These are phyloP conservation scores for Electrona antarctica DNA, from an alignment of 2,113 vertebrate genomes.

Conservation along the genomic window DNA sequence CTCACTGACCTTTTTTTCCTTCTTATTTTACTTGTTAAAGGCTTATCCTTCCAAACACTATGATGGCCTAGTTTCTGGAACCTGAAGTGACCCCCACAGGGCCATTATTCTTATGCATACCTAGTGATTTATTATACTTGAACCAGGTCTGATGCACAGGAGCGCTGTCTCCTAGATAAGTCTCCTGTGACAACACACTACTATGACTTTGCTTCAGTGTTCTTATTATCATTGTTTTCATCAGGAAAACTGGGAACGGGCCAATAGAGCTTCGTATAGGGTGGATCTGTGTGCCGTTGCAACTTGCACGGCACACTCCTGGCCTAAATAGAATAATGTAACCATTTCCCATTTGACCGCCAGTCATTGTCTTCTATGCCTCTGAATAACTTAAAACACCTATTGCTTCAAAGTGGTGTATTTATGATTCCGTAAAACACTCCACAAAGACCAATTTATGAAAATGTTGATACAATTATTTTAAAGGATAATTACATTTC, in stretches of 20 bases:
- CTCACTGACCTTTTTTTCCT: no score
- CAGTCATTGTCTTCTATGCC: neutral
- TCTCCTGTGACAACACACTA: conserved; percentile 64
- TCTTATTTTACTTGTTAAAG: no score
- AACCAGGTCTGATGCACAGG: conserved; percentile 49
- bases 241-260: conserved; percentile 54
- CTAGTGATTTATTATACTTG: conserved; percentile 72
- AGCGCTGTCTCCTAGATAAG: conserved; percentile 53
- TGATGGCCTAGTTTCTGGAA: conserved; percentile 59
- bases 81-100: conserved; percentile 42
- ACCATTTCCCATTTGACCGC: conserved; percentile 25
- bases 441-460: neutral
- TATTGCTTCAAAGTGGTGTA: no score
- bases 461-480: neutral
- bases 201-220: conserved; percentile 48
- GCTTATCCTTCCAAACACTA: conserved; percentile 33
- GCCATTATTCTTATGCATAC: conserved; percentile 45
- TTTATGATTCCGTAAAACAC: no score
- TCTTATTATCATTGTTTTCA: conserved; percentile 61
- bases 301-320: conserved; percentile 39
- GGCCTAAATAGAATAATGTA: conserved; percentile 40
- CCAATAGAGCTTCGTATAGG: conserved; percentile 36
- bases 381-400: neutral
- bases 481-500: neutral
- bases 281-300: conserved; percentile 21